Evolutionary conservation across 2,888 invertebrate species (phyloP), one percentile per base, ranked within the genome.

Genomic region (Willowsia nigromaculata): DNA sequence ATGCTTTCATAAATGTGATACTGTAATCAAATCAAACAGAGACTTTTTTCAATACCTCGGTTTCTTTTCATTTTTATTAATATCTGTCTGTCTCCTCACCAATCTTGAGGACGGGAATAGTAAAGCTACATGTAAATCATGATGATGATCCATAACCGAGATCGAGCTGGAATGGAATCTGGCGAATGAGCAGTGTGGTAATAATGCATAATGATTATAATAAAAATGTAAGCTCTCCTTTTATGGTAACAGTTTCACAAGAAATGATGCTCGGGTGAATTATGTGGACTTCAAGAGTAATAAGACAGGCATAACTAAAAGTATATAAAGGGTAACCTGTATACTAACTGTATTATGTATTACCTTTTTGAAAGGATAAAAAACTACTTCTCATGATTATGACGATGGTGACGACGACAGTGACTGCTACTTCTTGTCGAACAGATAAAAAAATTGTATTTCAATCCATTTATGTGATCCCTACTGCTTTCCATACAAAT

Each of bases 401-500:
- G 27, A 62, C 6, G 43, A 43, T 43, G 18, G 43, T 43, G 43
- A 43, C 15, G 71, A 47, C 74, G 27, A 25, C 47, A 25, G 22
- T 74, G 74, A 74, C 74, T 43, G 47, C 25, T 43, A 47, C 43
- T 78, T 18, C 30, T 50, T 7, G 5, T n/a, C 3, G 30, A 76
- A 25, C 1, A 33, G 3, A 53, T 18, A 40, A 40, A 84, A 83
- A 88, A 84, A 88, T 86, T 37, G 65, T 33, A 27, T 88, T 88
- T 88, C 84, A 88, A 88, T 88, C 88, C 88, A 88, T 88, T 88
- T 84, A 68, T 68, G 81, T 82, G 82, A 81, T 87, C 82, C 33
- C 47, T 84, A 80, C 56, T 59, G 15, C 80, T 74, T 83, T 80
- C 78, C 40, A 76, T 88, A 88, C 88, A 88, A 88, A 88, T 88